phyloP scores from a whole-genome alignment of 2,888 invertebrate species.

The Copidosoma aretas region DNA sequence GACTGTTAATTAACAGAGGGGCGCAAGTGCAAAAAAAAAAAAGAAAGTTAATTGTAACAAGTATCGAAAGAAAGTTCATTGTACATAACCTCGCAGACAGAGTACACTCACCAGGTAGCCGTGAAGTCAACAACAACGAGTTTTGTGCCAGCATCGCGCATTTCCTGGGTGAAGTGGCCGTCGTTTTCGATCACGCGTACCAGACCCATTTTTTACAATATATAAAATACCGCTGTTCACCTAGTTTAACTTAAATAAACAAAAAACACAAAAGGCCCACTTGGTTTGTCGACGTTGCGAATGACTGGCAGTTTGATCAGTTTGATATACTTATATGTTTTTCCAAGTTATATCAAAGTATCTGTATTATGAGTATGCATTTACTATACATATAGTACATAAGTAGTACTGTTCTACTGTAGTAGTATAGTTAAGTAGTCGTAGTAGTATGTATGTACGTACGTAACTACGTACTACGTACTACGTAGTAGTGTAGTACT shows the following conservation, averaged over 20 bases:
- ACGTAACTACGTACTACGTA: no score
- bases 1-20: no score
- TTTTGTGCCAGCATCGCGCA: slow-evolving; percentile 84
- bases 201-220: slow-evolving; percentile 64
- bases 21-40: no score
- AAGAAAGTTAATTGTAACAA: no score
- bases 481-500: no score
- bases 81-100: slow-evolving; percentile 23
- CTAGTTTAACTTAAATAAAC: slow-evolving; percentile 15
- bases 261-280: not conserved
- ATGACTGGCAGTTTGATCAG: slow-evolving; percentile 29
- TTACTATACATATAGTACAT: no score
- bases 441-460: no score
- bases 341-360: no score
- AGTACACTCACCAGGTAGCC: slow-evolving; percentile 83
- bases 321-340: no score
- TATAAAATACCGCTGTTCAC: slow-evolving; percentile 1
- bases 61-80: not conserved
- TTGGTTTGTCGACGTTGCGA: not conserved
- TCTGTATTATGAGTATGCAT: no score
- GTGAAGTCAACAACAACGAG: slow-evolving; percentile 95
- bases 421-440: no score
- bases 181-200: slow-evolving; percentile 76
- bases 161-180: slow-evolving; percentile 83
- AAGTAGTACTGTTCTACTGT: no score